These are phyloP conservation scores for Catharus fuscescens DNA, from an alignment of 2,113 vertebrate species.

Conservation along the genomic window DNA sequence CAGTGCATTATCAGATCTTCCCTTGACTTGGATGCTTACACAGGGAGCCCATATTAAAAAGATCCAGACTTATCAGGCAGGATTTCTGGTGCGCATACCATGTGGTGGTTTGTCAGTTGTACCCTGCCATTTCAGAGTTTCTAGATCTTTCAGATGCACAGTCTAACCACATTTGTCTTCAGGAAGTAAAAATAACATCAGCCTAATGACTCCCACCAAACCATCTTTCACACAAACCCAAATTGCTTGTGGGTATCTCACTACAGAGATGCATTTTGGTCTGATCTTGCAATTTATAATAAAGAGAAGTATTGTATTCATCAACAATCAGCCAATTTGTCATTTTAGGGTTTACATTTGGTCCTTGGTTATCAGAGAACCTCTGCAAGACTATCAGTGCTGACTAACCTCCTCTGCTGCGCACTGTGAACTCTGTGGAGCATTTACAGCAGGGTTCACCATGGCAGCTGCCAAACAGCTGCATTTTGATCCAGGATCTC, in stretches of 20 bases:
- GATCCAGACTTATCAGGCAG: background rate
- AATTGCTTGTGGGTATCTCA: background rate
- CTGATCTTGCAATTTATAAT: background rate
- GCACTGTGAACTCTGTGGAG: background rate
- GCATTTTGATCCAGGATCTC: background rate
- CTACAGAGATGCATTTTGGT: background rate
- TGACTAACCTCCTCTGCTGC: background rate
- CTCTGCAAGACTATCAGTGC: background rate
- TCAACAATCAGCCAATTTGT: background rate
- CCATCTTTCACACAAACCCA: background rate
- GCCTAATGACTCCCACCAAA: background rate
- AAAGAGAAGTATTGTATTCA: background rate
- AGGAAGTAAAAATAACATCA: background rate
- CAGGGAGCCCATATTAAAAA: background rate
- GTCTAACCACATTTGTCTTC: background rate
- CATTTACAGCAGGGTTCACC: background rate
- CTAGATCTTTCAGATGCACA: background rate
- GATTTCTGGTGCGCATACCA: background rate
- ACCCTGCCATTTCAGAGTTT: background rate
- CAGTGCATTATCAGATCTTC: background rate
- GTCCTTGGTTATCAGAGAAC: background rate
- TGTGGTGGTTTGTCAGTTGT: background rate
- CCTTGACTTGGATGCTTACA: background rate
- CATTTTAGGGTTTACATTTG: background rate
- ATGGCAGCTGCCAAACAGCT: background rate